These are phyloP conservation scores for Leuciscus idus DNA, from an alignment of 2,113 vertebrate genomes.

Conservation along the genomic window DNA sequence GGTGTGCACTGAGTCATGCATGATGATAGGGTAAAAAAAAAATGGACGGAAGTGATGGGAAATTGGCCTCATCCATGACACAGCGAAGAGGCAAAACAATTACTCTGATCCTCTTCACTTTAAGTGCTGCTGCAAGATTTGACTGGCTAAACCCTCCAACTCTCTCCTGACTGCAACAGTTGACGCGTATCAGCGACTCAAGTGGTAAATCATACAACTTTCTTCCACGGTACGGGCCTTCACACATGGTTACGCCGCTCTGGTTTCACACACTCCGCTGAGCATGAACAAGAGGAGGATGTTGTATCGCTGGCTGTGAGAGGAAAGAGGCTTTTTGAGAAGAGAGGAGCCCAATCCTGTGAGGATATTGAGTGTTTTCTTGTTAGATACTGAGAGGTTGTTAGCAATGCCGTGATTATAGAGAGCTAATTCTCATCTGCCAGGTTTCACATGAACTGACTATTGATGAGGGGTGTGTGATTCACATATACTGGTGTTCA, in stretches of 20 bases:
- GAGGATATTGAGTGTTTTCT: slow-evolving; percentile 12
- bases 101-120: not conserved
- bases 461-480: not conserved
- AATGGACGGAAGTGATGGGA: not conserved
- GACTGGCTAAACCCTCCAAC: not conserved
- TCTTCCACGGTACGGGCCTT: not conserved
- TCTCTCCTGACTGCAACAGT: slow-evolving; percentile 13
- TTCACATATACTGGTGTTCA: not conserved
- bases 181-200: slow-evolving; percentile 1
- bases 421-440: slow-evolving; percentile 24
- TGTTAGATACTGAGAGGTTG: not conserved
- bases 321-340: slow-evolving; percentile 1
- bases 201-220: slow-evolving; percentile 24
- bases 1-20: not conserved
- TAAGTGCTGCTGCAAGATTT: slow-evolving; percentile 8
- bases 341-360: not conserved
- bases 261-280: slow-evolving; percentile 8
- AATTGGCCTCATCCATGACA: slow-evolving; percentile 3
- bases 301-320: not conserved
- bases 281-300: slow-evolving; percentile 5
- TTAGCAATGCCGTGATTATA: not conserved
- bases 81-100: not conserved
- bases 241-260: not conserved
- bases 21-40: slow-evolving; percentile 6
- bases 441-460: slow-evolving; percentile 4